Percentiles rank a stretch among this genome's conserved stretches.
phyloP scores from a whole-genome alignment of 64 coral and sea anemone species.

The Montipora sp. region DNA sequence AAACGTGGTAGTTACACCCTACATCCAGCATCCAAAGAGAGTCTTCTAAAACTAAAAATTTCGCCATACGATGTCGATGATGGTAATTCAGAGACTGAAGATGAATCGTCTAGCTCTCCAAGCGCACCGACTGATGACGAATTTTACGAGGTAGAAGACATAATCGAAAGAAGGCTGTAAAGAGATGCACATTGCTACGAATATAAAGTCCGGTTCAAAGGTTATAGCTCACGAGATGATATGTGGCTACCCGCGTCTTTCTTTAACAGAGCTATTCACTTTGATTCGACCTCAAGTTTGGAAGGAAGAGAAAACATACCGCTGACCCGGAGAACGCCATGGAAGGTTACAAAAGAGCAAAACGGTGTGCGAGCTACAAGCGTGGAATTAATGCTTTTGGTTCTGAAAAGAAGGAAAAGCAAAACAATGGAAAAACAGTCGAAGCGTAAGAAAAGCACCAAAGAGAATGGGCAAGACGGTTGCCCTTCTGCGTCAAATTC shows the following conservation, averaged over 20 bases:
- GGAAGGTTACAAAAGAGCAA: background rate
- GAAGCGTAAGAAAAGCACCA: no score
- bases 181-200: conserved; percentile 36
- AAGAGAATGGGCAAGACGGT: no score
- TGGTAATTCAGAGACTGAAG: background rate
- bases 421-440: no score
- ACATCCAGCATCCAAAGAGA: background rate
- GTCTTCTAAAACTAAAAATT: background rate
- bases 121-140: conserved; percentile 1
- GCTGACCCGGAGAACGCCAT: background rate
- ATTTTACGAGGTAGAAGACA: conserved; percentile 46
- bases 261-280: conserved; percentile 49
- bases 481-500: no score
- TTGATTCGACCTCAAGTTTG: conserved; percentile 43
- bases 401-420: background rate
- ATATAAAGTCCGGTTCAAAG: conserved; percentile 66
- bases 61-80: no score
- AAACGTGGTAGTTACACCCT: conserved; percentile 4
- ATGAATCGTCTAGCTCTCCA: background rate
- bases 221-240: conserved; percentile 51
- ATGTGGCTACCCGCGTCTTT: conserved; percentile 62
- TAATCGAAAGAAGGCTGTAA: conserved; percentile 7
- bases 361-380: background rate
- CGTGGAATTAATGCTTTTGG: background rate
- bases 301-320: conserved; percentile 54